Percentiles rank a stretch among this genome's conserved stretches.
Evolutionary conservation across 2,888 invertebrate species (phyloP).

Genomic region (Hemistola chrysoprasaria): DNA sequence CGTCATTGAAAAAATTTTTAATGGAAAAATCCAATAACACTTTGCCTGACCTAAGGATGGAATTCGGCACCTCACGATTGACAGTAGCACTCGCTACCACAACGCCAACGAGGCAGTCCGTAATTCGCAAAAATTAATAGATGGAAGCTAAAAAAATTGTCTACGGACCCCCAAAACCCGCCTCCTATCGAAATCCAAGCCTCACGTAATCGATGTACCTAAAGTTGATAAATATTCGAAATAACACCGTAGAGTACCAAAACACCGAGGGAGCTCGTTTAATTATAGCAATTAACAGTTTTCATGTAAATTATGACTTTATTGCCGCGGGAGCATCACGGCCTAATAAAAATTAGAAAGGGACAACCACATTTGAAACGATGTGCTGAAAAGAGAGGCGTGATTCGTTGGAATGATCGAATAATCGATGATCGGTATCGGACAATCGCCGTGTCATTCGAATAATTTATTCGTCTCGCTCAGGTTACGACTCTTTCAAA

Average conservation of each 20-base stretch:
- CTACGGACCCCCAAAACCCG: conserved; percentile 40
- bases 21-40: too few species aligned
- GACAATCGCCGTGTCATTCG: conserved; percentile 58
- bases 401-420: conserved; percentile 42
- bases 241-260: conserved; percentile 57
- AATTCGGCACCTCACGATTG: too few species aligned
- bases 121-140: too few species aligned
- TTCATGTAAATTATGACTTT: conserved; percentile 70
- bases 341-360: conserved; percentile 51
- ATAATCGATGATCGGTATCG: conserved; percentile 63
- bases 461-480: conserved; percentile 45
- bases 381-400: conserved; percentile 17
- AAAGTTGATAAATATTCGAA: conserved; percentile 61
- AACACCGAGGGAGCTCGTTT: conserved; percentile 58
- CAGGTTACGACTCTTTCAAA: conserved; percentile 22
- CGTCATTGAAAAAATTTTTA: too few species aligned
- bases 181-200: conserved; percentile 27
- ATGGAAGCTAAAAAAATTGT: too few species aligned
- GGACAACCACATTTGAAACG: conserved; percentile 25
- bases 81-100: too few species aligned
- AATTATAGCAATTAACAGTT: conserved; percentile 74
- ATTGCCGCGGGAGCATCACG: conserved; percentile 61
- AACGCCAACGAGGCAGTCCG: too few species aligned
- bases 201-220: conserved; percentile 48
- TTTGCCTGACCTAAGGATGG: too few species aligned